Evolutionary conservation across 1,140 invertebrate genomes (phyloP).

Genomic region (Sweltsa coloradensis): DNA sequence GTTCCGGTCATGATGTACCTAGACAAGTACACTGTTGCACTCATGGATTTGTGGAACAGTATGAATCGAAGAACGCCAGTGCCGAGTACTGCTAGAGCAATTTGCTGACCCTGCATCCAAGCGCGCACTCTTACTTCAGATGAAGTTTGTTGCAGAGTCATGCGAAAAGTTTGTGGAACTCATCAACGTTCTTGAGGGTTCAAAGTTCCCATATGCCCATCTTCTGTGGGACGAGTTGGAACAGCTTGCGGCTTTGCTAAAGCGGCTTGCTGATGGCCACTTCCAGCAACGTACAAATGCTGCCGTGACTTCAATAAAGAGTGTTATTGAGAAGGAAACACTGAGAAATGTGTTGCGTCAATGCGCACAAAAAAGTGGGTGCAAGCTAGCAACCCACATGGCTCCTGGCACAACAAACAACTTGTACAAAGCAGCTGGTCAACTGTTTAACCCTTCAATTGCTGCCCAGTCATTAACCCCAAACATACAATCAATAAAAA

Average conservation of each 20-base stretch:
- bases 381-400: slow-evolving; percentile 1
- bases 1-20: background rate
- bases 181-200: background rate
- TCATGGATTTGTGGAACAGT: background rate
- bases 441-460: slow-evolving; percentile 2
- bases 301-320: background rate
- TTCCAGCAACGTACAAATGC: background rate
- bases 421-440: background rate
- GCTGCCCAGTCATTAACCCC: too few relatives aligned
- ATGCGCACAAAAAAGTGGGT: background rate
- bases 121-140: background rate
- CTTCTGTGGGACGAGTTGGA: background rate
- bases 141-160: background rate
- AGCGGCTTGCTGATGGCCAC: background rate
- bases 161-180: background rate
- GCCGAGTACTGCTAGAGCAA: background rate
- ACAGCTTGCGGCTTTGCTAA: background rate
- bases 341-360: background rate
- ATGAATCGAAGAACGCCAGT: background rate
- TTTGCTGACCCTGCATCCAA: background rate
- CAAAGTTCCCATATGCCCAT: background rate
- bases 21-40: background rate
- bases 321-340: background rate
- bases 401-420: background rate
- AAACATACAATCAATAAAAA: too few relatives aligned